Conservation (phyloP, 2,888 invertebrate genomes). For the Pachymerium ferrugineum region DNA sequence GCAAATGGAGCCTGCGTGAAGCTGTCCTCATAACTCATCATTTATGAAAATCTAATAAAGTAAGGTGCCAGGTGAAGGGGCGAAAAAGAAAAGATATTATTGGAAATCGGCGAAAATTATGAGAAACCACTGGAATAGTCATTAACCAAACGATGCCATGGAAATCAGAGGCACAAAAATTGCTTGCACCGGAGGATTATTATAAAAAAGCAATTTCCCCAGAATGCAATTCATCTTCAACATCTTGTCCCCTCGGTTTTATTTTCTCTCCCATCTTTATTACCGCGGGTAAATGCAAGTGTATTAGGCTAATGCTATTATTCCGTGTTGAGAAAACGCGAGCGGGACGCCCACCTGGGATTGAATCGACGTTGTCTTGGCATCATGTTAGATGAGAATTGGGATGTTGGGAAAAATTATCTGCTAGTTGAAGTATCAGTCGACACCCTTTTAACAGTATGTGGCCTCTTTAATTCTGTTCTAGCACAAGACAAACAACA, state of each 20-base stretch:
- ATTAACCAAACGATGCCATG: neutral
- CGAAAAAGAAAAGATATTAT: neutral
- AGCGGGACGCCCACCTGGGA: too few species aligned
- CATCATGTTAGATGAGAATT: neutral
- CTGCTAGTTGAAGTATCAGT: neutral
- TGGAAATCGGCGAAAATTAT: neutral
- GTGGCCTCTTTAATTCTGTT: neutral
- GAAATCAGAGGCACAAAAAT: neutral
- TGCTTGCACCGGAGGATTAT: neutral
- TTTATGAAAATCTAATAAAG: neutral
- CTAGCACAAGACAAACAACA: neutral
- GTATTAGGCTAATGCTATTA: neutral
- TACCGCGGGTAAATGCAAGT: neutral
- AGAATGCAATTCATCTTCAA: constrained; percentile 17
- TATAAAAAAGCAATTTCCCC: constrained; percentile 1
- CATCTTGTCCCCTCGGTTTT: too few species aligned
- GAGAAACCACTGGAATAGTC: neutral
- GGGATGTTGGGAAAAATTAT: neutral
- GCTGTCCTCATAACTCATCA: neutral
- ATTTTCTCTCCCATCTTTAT: neutral
- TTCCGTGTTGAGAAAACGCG: neutral
- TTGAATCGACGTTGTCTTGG: neutral
- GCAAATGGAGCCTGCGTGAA: neutral
- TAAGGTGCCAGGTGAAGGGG: constrained; percentile 14
- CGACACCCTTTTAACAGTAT: neutral